phyloP scores from a whole-genome alignment of 1,140 invertebrate genomes.

The Aphaenogaster rudis region DNA sequence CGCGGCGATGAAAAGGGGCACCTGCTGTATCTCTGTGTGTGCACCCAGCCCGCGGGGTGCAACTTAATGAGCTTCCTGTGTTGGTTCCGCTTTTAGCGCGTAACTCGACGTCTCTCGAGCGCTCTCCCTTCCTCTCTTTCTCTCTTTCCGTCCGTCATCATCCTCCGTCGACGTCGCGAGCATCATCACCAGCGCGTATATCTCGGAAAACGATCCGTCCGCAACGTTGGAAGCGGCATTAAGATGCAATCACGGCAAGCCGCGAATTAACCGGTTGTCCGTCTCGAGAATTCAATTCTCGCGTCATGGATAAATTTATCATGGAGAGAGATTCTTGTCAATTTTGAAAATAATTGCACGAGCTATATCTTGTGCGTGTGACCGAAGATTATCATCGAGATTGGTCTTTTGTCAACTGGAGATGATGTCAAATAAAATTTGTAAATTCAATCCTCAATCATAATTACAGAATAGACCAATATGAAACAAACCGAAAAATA shows the following conservation, averaged over 20 bases:
- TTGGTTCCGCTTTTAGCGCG: slow-evolving; percentile 78
- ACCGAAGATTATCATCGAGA: neutral
- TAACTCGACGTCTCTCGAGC: slow-evolving; percentile 68
- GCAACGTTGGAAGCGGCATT: slow-evolving; percentile 20
- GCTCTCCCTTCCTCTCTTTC: slow-evolving; percentile 2
- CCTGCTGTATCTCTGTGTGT: slow-evolving; percentile 71
- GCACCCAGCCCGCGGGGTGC: slow-evolving; percentile 74
- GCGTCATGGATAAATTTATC: neutral
- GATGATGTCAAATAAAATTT: neutral
- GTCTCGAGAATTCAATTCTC: slow-evolving; percentile 33
- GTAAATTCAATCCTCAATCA: neutral
- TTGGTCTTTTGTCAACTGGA: neutral
- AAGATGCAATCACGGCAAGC: slow-evolving; percentile 48
- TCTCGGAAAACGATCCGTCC: slow-evolving; percentile 48
- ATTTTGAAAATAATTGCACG: neutral
- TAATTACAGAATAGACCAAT: neutral
- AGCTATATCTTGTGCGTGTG: neutral
- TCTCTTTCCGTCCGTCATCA: slow-evolving; percentile 32
- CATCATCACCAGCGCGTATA: slow-evolving; percentile 28
- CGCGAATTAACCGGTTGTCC: slow-evolving; percentile 45
- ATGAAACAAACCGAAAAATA: neutral
- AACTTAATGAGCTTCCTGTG: slow-evolving; percentile 81
- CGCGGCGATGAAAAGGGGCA: slow-evolving; percentile 57
- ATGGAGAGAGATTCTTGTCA: neutral
- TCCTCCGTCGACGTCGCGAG: neutral